Evolutionary conservation across 2,888 invertebrate species (phyloP).

Genomic region (Tetrapedia diversipes): DNA sequence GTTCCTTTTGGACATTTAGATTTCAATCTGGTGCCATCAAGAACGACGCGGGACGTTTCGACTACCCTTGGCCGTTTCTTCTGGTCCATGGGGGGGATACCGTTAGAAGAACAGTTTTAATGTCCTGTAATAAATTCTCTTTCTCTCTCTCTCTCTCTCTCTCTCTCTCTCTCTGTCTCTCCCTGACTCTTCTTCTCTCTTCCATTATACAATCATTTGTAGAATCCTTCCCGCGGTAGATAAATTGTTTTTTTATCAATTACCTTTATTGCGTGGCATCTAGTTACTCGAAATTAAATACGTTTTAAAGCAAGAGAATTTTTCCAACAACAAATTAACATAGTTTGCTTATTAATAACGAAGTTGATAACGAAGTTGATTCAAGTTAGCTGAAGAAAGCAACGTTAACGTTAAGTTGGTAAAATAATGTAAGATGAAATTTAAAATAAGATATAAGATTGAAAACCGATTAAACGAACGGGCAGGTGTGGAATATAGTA

Average conservation of each 20-base stretch:
- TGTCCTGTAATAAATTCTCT: constrained; percentile 39
- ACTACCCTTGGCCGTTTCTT: constrained; percentile 12
- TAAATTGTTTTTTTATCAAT: constrained; percentile 14
- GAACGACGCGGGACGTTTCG: constrained; percentile 13
- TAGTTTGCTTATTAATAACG: too few species aligned
- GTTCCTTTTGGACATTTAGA: constrained; percentile 25
- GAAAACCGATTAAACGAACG: too few species aligned
- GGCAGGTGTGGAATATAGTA: too few species aligned
- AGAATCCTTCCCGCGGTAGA: constrained; percentile 1
- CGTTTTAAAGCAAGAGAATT: too few species aligned
- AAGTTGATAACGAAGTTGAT: too few species aligned
- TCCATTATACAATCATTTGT: too few species aligned
- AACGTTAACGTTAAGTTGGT: too few species aligned
- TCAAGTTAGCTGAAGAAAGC: too few species aligned
- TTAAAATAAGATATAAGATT: too few species aligned
- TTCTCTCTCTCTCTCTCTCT: neutral
- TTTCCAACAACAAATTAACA: too few species aligned
- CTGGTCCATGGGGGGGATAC: constrained; percentile 10
- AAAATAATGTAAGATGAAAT: too few species aligned
- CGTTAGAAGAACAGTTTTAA: constrained; percentile 51
- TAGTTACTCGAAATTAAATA: constrained; percentile 23
- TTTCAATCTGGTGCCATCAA: constrained; percentile 30
- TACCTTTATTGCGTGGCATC: too few species aligned
- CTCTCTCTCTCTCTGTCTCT: neutral
- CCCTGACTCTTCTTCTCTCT: neutral